phyloP scores from a whole-genome alignment of 1,140 invertebrate species.

The Rhynchophorus ferrugineus region DNA sequence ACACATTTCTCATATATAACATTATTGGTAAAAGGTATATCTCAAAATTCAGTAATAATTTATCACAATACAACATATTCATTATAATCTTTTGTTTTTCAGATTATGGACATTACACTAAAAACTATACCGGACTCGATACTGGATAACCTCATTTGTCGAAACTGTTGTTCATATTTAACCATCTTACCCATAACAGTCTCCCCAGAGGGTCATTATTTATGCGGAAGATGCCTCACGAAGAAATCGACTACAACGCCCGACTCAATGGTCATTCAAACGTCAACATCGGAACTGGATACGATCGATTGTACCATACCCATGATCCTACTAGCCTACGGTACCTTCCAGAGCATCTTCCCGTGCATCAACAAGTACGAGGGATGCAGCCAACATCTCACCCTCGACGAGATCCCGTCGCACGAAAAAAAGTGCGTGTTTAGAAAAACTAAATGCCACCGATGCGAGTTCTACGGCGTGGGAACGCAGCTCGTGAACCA shows the following conservation, averaged over 20 bases:
- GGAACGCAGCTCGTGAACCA: conserved; percentile 4
- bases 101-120: neutral
- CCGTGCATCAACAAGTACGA: conserved; percentile 5
- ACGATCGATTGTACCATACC: conserved; percentile 2
- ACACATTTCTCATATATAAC: no score
- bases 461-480: neutral
- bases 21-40: no score
- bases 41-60: no score
- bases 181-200: neutral
- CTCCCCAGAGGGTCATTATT: neutral
- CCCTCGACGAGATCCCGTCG: neutral
- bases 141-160: neutral
- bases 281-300: neutral
- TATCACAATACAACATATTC: no score
- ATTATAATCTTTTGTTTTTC: no score
- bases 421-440: conserved; percentile 1
- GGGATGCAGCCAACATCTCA: conserved; percentile 1
- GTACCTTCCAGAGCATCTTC: neutral
- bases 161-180: neutral
- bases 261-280: neutral
- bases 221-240: neutral
- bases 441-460: neutral
- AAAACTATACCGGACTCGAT: neutral
- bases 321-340: neutral
- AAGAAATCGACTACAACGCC: neutral